A percentile compares a stretch with the other conserved stretches of the same genome.
Evolutionary conservation across 2,888 invertebrate species (phyloP).

Genomic region (Poecilus cupreus): DNA sequence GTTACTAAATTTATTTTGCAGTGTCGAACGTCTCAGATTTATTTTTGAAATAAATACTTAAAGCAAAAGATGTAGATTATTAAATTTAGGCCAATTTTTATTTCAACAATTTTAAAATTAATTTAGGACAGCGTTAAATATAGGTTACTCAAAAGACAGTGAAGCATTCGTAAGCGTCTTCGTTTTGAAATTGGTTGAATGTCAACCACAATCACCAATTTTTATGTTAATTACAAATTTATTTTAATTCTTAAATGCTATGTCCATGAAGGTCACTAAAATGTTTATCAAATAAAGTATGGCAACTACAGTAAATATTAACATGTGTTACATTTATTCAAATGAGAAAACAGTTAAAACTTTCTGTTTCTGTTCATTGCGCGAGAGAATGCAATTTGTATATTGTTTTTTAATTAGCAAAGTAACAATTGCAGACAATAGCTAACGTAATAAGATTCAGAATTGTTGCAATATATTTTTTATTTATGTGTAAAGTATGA

Average conservation of each 20-base stretch:
- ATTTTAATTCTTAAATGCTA: background rate
- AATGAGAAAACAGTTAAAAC: background rate
- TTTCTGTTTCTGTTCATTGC: background rate
- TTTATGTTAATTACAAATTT: background rate
- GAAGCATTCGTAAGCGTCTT: background rate
- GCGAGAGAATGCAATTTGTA: background rate
- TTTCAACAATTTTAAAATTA: background rate
- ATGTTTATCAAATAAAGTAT: background rate
- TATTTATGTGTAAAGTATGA: background rate
- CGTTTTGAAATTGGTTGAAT: constrained; percentile 1
- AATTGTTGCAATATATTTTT: background rate
- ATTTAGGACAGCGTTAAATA: background rate
- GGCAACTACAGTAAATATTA: background rate
- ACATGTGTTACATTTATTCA: background rate
- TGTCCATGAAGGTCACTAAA: background rate
- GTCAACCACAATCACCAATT: background rate
- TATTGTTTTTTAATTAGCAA: background rate
- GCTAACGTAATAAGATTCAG: background rate
- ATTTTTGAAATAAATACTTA: background rate
- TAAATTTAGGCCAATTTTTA: no score
- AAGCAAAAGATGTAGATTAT: background rate
- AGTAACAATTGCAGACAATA: background rate
- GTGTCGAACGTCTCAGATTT: no score
- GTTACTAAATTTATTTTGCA: background rate
- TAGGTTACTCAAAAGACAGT: background rate